Conservation (phyloP, 1,140 invertebrate species). For the Drosophila sproati region DNA sequence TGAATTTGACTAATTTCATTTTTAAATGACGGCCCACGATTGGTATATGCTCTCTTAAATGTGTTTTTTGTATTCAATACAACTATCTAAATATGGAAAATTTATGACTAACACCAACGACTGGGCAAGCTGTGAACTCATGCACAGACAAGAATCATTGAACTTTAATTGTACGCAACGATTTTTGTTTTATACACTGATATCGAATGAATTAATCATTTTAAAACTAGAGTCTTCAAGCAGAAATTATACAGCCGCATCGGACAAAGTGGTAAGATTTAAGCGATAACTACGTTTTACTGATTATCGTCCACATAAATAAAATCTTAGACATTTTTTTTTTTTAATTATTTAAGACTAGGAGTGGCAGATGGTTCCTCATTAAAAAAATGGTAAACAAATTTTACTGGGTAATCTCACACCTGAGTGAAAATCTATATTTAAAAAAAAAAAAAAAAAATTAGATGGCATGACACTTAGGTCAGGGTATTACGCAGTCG, state of each 20-base stretch:
- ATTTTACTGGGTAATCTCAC: too few species aligned
- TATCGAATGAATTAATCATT: neutral
- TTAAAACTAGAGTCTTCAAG: neutral
- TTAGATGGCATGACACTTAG: too few species aligned
- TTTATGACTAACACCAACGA: conserved; percentile 55
- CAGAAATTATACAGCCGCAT: too few species aligned
- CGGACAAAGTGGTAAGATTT: too few species aligned
- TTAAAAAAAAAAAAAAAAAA: neutral
- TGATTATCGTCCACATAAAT: too few species aligned
- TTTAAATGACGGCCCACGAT: conserved; percentile 7
- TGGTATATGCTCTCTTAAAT: neutral
- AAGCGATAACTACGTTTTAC: too few species aligned
- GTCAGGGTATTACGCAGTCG: neutral
- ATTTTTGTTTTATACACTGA: conserved; percentile 1
- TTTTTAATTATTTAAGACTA: too few species aligned
- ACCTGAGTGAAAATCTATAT: neutral
- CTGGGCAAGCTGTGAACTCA: conserved; percentile 45
- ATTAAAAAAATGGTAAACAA: too few species aligned
- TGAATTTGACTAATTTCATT: conserved; percentile 16
- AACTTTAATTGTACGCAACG: conserved; percentile 58
- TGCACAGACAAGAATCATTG: conserved; percentile 64
- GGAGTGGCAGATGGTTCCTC: too few species aligned
- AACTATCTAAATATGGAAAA: conserved; percentile 39
- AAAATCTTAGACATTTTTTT: too few species aligned
- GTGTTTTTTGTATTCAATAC: conserved; percentile 6